Conservation (phyloP, 2,888 invertebrate species). For the Leptothorax acervorum region DNA sequence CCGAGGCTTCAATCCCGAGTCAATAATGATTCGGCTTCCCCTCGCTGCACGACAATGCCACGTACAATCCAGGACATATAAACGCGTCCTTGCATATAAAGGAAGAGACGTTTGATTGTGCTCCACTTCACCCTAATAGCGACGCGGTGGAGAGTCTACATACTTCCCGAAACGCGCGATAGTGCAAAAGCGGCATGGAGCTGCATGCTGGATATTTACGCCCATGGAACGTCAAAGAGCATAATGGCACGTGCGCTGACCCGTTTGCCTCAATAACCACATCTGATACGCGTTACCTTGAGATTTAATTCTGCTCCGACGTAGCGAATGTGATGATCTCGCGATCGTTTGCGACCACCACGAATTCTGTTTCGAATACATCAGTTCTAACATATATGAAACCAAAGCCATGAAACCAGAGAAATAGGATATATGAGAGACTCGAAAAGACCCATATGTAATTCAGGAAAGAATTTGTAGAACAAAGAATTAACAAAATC, state of each 20-base stretch:
- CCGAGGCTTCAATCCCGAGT: not conserved
- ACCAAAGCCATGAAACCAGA: not conserved
- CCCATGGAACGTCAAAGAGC: constrained; percentile 59
- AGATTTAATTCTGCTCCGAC: constrained; percentile 42
- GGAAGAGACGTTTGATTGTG: constrained; percentile 34
- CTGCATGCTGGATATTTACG: constrained; percentile 63
- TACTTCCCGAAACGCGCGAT: constrained; percentile 52
- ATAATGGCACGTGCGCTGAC: constrained; percentile 64
- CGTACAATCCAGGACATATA: not conserved
- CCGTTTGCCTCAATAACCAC: constrained; percentile 70
- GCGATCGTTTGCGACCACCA: not conserved
- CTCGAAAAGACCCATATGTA: not conserved
- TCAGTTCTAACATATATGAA: not conserved
- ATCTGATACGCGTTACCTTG: constrained; percentile 61
- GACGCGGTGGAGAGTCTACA: constrained; percentile 21
- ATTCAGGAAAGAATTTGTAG: not conserved
- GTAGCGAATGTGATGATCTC: constrained; percentile 20
- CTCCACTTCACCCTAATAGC: constrained; percentile 38
- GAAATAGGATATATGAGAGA: not conserved
- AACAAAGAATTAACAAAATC: not conserved
- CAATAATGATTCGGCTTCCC: constrained; percentile 24
- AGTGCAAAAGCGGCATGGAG: constrained; percentile 60
- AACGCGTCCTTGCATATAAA: not conserved
- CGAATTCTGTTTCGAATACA: not conserved
- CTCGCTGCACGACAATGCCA: not conserved